Evolutionary conservation across 2,888 invertebrate species (phyloP).

Genomic region (Formica aserva): DNA sequence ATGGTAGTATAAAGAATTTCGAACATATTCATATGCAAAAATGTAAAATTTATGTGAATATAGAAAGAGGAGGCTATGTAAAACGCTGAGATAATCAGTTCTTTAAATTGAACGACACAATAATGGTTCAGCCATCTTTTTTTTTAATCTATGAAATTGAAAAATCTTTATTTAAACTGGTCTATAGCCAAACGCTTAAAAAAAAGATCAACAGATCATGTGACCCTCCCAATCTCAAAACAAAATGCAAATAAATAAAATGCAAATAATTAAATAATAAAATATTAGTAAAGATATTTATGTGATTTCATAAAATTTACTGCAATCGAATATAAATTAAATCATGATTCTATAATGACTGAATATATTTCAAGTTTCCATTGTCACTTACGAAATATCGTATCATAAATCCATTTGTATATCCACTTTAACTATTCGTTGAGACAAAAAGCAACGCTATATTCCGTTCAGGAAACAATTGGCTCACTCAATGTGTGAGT

Average conservation of each 20-base stretch:
- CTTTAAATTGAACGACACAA: not conserved
- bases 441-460: not conserved
- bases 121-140: not conserved
- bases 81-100: not conserved
- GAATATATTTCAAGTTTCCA: not conserved
- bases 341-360: not conserved
- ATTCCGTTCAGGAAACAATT: conserved; percentile 1
- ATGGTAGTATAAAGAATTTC: not conserved
- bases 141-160: not conserved
- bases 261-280: not conserved
- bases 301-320: not conserved
- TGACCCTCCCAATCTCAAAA: not conserved
- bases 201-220: not conserved
- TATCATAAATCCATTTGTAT: not conserved
- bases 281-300: not conserved
- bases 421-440: not conserved
- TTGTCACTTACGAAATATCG: not conserved
- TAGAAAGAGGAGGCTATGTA: not conserved
- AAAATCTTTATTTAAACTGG: not conserved
- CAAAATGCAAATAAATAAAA: not conserved
- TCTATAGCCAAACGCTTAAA: not conserved
- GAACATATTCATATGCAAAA: not conserved
- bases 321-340: not conserved
- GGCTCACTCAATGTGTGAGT: not conserved
- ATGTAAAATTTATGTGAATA: not conserved